Evolutionary conservation across 1,140 invertebrate genomes (phyloP), one percentile per base, ranked within the genome.

Genomic region (Drusus annulatus): DNA sequence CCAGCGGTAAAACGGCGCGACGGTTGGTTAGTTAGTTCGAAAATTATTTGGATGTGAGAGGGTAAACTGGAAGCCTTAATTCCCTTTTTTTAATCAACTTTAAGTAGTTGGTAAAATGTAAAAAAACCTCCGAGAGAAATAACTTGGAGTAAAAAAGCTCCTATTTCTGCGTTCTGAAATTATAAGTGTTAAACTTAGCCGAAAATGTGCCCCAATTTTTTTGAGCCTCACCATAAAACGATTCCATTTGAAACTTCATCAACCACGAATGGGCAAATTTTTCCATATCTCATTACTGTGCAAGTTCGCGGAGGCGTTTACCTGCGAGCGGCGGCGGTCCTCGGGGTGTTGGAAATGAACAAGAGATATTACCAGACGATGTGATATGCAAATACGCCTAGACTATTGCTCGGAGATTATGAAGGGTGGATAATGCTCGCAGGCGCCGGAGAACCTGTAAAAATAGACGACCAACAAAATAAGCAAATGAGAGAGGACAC

Each of bases 241-340:
- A 71, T 71, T 51, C 17, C 45, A 71, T 71, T 71, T 71, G 31
- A 71, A 71, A 71, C 19, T 71, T 71, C 68, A 71, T 71, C 68
- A 71, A 71, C 31, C 68, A 52, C 45, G 45, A 71, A 23, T 51
- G 17, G 74, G 28, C 21, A 76, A 82, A 82, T 80, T 71, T 80
- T 82, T 82, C 75, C 78, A 82, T 79, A 82, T 82, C 78, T 82
- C 81, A 80, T 82, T 80, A 82, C 68, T 21, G 62, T 36, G 60
- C 68, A 77, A 81, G 78, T 68, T 68, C 15, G 60, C 16, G 80
- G 31, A 73, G 76, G 69, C 73, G 62, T 60, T 58, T 71, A 82
- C 76, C 79, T 80, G 79, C 21, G 45, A 75, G 56, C 17, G 50
- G 68, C 8, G 58, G 54, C 2, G 52, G 62, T 36, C 31, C 10